phyloP scores from a whole-genome alignment of 2,797 vertebrate species.

The Sebastes paucispinis region DNA sequence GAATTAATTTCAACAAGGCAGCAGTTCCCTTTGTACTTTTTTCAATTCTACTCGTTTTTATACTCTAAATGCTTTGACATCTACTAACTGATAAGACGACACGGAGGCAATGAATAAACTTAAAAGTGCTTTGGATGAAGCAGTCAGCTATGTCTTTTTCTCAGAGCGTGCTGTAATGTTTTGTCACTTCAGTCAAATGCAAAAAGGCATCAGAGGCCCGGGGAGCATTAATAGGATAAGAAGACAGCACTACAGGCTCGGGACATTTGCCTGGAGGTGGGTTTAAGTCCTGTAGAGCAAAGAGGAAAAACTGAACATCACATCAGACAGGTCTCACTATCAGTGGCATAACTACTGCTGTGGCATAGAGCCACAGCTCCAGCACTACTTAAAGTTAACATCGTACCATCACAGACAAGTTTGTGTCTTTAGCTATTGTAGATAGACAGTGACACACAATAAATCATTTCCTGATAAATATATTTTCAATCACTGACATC shows the following conservation, averaged over 20 bases:
- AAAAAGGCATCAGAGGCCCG: not conserved
- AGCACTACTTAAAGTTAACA: not conserved
- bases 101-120: not conserved
- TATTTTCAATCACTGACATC: not conserved
- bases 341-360: not conserved
- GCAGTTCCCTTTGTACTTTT: not conserved
- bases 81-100: not conserved
- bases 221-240: not conserved
- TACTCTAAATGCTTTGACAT: not conserved
- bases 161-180: not conserved
- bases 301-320: not conserved
- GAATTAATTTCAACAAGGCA: constrained; percentile 14
- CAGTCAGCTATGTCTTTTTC: not conserved
- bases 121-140: not conserved
- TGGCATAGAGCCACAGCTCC: not conserved
- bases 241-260: not conserved
- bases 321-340: not conserved
- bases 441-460: not conserved
- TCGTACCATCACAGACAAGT: not conserved
- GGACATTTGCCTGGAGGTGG: not conserved
- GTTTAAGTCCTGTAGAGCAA: not conserved
- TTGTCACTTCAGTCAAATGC: not conserved
- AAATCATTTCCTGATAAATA: not conserved
- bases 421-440: not conserved
- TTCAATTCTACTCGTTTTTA: not conserved